Evolutionary conservation across 2,888 invertebrate genomes (phyloP), one percentile per base, ranked within the genome.

Genomic region (Drosophila testacea): DNA sequence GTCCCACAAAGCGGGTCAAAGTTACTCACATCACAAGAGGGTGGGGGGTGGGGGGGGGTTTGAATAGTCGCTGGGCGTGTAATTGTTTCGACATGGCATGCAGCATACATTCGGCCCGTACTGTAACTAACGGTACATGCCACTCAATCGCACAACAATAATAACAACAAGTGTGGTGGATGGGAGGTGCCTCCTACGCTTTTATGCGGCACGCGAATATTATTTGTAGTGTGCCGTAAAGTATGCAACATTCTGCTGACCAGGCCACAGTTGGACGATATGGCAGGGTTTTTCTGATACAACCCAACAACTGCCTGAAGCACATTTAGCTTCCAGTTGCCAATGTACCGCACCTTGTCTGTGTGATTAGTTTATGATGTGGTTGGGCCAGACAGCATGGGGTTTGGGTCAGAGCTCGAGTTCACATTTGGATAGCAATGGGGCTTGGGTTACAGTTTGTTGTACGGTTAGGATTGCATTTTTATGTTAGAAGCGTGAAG

Each of bases 61-160:
- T 57, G 56, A 38, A 16, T 73, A 46, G 60, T 61, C 54, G 55
- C 44, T 54, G 76, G 59, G 70, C 71, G 65, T 70, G 71, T 80
- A 77, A 77, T 76, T 77, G 77, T 77, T 80, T 63, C 66, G 63
- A 27, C 46, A 55, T 70, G 41, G 69, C 57, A 55, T 59, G 59
- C 42, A 60, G 59, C 72, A 54, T 63, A 77, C 65, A 62, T 80
- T 76, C 27, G 64, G 77, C 39, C 27, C 54, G 46, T 67, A 77
- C 69, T 89, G 89, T 87, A 84, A 84, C 89, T 75, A 87, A 89
- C 84, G 69, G 57, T 87, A 61, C 79, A 81, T 70, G 85, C 83
- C 83, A 78, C 82, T 87, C 89, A 81, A 89, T 84, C 69, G 69
- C 74, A 68, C 69, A 74, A 66, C 50, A 83, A 81, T 67, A 75